Base-by-base conservation (phyloP, 2,888 invertebrate species). In the Morpho deidamia region DNA sequence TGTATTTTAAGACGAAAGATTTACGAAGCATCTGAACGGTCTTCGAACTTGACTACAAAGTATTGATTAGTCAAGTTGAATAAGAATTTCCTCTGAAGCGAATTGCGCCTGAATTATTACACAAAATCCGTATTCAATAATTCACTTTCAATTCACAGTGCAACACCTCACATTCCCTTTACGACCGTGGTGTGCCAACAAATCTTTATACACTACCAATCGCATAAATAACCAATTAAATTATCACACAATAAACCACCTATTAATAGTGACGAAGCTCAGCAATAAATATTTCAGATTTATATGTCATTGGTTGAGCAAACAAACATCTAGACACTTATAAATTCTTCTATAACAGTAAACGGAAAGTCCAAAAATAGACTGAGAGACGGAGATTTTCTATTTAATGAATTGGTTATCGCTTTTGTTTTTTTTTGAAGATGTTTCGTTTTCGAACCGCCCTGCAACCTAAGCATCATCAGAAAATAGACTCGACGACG, bases 151-250 rank as follows among this genome's bases (percentile, higher is more conserved):
- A 53, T 53, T 53, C 42, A 46, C 56, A 42, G 49, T 52, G 11
- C 11, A 10, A 44, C 37, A 32, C 35, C 14, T 42, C 14, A 41
- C 53, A 50, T 49, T 46, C 37, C 33, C 34, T 45, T 56, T 48
- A 55, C 35, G 32, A 39, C 23, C 33, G 11, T n/a, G 38, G 8
- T 39, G n/a, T 47, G 46, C 39, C 23, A 39, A 39, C 39, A 14
- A 42, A 37, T 37, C 12, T 11, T 42, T 42, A 45, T 11, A 43
- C 10, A 32, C 10, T 37, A 45, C 55, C 34, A 40, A 38, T 14
- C 23, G 55, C 47, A 55, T 55, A 55, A 51, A 55, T 44, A 51
- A 51, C 40, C 47, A 55, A 55, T 51, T 51, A 44, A 55, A 51
- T 55, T 55, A 51, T 51, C 51, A 55, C 51, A 51, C 47, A 44